Percentiles rank a stretch among this genome's conserved stretches.
phyloP scores from a whole-genome alignment of 2,888 invertebrate species.

The Spodoptera littoralis region DNA sequence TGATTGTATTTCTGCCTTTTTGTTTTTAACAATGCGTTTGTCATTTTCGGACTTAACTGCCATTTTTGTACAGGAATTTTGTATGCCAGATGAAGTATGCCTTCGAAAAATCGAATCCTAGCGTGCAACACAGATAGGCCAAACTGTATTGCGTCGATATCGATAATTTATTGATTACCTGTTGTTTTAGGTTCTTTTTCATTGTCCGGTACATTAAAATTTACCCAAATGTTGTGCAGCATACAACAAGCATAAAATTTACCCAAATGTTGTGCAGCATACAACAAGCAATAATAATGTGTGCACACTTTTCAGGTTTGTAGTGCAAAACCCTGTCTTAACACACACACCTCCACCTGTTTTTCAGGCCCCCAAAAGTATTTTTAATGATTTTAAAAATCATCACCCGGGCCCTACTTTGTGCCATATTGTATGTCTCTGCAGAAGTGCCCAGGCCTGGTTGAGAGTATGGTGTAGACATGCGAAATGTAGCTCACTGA shows the following conservation, averaged over 20 bases:
- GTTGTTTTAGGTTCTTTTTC: too few species aligned
- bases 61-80: conserved; percentile 20
- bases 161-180: not conserved
- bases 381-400: not conserved
- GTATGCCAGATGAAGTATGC: conserved; percentile 13
- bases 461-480: too few species aligned
- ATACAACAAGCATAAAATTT: not conserved
- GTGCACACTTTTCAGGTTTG: not conserved
- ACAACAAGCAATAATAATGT: not conserved
- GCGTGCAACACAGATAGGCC: conserved; percentile 16
- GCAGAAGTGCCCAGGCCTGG: not conserved
- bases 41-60: conserved; percentile 5
- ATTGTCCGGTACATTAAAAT: too few species aligned
- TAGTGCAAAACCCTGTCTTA: conserved; percentile 2
- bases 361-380: not conserved
- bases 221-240: not conserved
- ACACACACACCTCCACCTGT: not conserved
- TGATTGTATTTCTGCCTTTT: conserved; percentile 7
- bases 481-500: too few species aligned
- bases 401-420: not conserved
- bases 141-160: conserved; percentile 11
- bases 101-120: conserved; percentile 14
- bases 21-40: conserved; percentile 6
- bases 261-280: not conserved
- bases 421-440: not conserved